A percentile compares a stretch with the other conserved stretches of the same genome.
These are phyloP conservation scores for Casuarius casuarius DNA, from an alignment of 2,113 vertebrate genomes.

Conservation along the genomic window DNA sequence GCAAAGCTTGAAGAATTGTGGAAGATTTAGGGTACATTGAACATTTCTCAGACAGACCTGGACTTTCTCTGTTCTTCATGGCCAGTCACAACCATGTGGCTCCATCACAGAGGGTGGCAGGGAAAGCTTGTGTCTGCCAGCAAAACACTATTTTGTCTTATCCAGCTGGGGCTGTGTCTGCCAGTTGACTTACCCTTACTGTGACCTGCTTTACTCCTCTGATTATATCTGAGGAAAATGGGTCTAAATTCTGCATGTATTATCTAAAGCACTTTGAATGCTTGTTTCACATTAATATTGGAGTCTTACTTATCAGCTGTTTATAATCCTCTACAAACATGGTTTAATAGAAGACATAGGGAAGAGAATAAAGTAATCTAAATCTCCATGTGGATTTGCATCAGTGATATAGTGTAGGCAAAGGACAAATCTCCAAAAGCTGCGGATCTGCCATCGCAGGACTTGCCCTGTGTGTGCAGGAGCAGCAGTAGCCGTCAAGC, in stretches of 20 bases:
- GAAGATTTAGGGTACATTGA: not conserved
- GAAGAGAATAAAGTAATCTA: not conserved
- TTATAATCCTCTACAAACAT: conserved; percentile 22
- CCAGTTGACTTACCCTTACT: not conserved
- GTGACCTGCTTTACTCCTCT: not conserved
- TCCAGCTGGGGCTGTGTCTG: not conserved
- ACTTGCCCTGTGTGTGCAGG: not conserved
- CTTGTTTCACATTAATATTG: not conserved
- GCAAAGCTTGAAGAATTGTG: not conserved
- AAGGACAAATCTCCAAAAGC: not conserved
- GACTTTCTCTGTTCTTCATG: not conserved
- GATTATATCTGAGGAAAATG: not conserved
- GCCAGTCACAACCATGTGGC: not conserved
- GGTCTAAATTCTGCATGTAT: not conserved
- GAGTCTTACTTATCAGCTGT: not conserved
- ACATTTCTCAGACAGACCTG: not conserved
- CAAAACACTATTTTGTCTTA: not conserved
- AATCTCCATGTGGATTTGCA: not conserved
- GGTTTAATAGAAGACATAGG: not conserved
- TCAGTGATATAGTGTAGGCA: not conserved
- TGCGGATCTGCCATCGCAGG: not conserved
- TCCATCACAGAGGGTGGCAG: not conserved
- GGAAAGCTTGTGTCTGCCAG: not conserved
- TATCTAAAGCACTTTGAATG: not conserved
- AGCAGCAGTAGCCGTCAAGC: not conserved